Base-by-base conservation (phyloP, 2,113 vertebrate genomes). In the Empidonax alnorum region DNA sequence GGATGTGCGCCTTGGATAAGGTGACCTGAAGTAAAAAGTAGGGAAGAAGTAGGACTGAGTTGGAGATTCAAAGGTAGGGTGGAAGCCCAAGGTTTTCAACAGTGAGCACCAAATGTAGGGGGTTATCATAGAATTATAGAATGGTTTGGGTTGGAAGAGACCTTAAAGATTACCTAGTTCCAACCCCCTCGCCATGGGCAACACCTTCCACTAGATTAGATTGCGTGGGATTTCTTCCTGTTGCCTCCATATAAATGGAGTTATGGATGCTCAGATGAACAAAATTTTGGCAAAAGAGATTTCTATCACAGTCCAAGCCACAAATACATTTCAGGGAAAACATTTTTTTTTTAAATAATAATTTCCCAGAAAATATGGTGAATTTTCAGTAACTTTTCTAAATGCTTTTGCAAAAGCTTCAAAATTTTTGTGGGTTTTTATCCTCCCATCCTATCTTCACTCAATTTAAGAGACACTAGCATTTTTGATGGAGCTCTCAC, bases 321-420 rank as follows among this genome's bases (percentile, higher is more conserved):
- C 61, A 92, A 91, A 75, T n/a, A 65, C 9, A 30, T 91, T 95
- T 95, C 87, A 84, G 41, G 58, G 77, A 91, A 95, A 92, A 95
- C 50, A n/a, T 6, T 25, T 44, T 28, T 22, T 53, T 53, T 46
- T 58, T 13, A 31, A 49, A 31, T 4, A 58, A 19, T 62, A 61
- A 46, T 35, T 84, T 97, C 86, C 84, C 66, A 72, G 94, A 96
- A 96, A 96, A 84, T 78, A 73, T 21, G 12, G 15, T 41, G 52
- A 86, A 47, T 82, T 87, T 94, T 92, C 62, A 72, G 66, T 86
- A 68, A 75, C 13, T 78, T 94, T 82, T 75, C 49, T 33, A 41
- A 94, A 75, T 19, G 19, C 16, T 75, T 94, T 89, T 94, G 52
- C 75, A 49, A 94, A 91, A 41, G 47, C 47, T 87, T 79, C 84